phyloP scores from a whole-genome alignment of 2,888 invertebrate genomes.

The Graphium colonna region DNA sequence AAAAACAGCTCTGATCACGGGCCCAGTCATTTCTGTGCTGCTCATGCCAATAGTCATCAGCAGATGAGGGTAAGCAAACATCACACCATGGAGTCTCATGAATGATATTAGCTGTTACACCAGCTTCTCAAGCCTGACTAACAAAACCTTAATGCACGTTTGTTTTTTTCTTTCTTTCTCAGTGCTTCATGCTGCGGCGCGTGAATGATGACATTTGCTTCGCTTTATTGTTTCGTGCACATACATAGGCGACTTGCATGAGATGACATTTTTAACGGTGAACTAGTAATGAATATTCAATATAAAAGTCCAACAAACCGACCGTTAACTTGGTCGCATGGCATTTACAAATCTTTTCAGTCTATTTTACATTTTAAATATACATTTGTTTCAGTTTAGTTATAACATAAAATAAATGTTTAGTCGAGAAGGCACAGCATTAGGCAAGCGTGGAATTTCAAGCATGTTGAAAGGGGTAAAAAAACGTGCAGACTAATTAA shows the following conservation, averaged over 20 bases:
- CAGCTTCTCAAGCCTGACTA: constrained; percentile 55
- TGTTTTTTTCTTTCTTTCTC: constrained; percentile 42
- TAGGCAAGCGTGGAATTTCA: constrained; percentile 61
- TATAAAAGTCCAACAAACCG: not conserved
- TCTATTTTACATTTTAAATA: not conserved
- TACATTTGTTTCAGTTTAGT: constrained; percentile 12
- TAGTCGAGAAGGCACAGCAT: constrained; percentile 67
- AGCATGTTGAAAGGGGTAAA: constrained; percentile 52
- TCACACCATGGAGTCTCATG: constrained; percentile 51
- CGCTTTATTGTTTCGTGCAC: constrained; percentile 27
- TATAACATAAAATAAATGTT: constrained; percentile 26
- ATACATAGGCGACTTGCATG: constrained; percentile 29
- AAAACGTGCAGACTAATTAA: constrained; percentile 67
- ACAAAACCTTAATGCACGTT: constrained; percentile 49
- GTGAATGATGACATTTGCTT: constrained; percentile 36
- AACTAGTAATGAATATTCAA: not conserved
- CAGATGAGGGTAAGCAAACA: constrained; percentile 40
- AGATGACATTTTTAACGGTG: constrained; percentile 19
- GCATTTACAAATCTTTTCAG: not conserved
- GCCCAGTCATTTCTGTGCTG: constrained; percentile 33
- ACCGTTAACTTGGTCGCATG: not conserved
- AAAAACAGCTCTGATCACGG: not conserved
- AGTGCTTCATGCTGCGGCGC: constrained; percentile 63
- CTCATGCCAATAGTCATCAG: constrained; percentile 44
- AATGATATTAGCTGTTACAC: constrained; percentile 51